Percentiles rank a stretch among this genome's conserved stretches.
Evolutionary conservation across 2,113 vertebrate species (phyloP).

Genomic region (Rhinoderma darwinii): DNA sequence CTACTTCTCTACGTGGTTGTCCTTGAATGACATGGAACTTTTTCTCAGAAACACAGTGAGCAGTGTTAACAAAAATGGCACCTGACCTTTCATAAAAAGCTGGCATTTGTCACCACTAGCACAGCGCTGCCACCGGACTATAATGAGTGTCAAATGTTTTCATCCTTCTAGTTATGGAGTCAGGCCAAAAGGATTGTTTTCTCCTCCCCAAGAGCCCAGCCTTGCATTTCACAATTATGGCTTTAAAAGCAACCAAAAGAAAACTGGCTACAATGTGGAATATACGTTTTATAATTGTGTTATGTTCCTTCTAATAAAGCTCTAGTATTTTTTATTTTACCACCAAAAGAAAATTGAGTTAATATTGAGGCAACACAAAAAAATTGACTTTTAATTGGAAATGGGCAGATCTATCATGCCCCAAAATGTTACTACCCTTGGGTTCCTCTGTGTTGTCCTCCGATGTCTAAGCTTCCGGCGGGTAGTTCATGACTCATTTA

Average conservation of each 20-base stretch:
- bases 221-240: background rate
- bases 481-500: no score
- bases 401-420: no score
- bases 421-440: no score
- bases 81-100: slow-evolving; percentile 19
- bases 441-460: no score
- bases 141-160: slow-evolving; percentile 13
- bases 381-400: no score
- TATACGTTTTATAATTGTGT: background rate
- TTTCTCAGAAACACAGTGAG: slow-evolving; percentile 16
- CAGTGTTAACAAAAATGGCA: slow-evolving; percentile 20
- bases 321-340: background rate
- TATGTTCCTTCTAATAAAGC: no score
- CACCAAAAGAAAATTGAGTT: background rate
- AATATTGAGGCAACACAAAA: no score
- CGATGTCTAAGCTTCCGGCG: no score
- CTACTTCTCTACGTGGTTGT: background rate
- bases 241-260: background rate
- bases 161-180: slow-evolving; percentile 11
- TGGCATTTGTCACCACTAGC: slow-evolving; percentile 2
- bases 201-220: background rate
- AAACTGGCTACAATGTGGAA: background rate
- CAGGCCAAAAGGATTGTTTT: slow-evolving; percentile 5
- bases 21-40: slow-evolving; percentile 26
- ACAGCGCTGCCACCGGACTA: background rate